Base-by-base conservation (phyloP, 1,140 invertebrate genomes). In the Dendrolimus punctatus region DNA sequence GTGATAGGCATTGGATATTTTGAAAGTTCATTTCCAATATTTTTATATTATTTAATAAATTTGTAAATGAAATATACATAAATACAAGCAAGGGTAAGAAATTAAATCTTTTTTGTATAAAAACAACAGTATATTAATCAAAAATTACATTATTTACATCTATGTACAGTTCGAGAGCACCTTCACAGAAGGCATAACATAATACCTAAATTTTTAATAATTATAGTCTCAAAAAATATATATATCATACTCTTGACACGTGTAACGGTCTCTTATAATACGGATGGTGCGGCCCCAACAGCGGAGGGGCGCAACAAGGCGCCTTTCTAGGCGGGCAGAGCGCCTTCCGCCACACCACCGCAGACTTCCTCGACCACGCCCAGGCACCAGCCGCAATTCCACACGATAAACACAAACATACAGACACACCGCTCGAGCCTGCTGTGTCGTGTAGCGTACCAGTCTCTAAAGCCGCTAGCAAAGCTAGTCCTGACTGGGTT, bases 351-450 rank as follows among this genome's bases (percentile, higher is more conserved):
- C 95, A 96, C 8, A 94, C 93, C 8, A 91, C 88, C 40, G 94
- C 92, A 0, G 96, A 97, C 71, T 98, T 98, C 0, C 93, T 91
- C 2, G 95, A 96, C 94, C 95, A 96, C 41, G 96, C 95, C 96
- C 96, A 97, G 78, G 96, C 92, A 0, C 94, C 94, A 0, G 94
- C 94, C 6, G 95, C 92, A 5, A 96, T 91, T 4, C 96, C 96
- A 40, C 94, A 93, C 8, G 94, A 91, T 38, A 97, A 83, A 8
- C 91, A 92, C 74, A 95, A 89, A 66, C 96, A 92, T 46, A 95
- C 90, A 60, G 94, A 80, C n/a, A 91, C 6, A 62, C 74, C 79
- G 68, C 82, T 38, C 60, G 79, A 72, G 58, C 87, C 54, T 66
- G 77, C 57, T 51, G 76, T 51, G 58, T 58, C 45, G 64, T 82